Evolutionary conservation across 2,888 invertebrate genomes (phyloP), one percentile per base, ranked within the genome.

Genomic region (Anorthoa munda): DNA sequence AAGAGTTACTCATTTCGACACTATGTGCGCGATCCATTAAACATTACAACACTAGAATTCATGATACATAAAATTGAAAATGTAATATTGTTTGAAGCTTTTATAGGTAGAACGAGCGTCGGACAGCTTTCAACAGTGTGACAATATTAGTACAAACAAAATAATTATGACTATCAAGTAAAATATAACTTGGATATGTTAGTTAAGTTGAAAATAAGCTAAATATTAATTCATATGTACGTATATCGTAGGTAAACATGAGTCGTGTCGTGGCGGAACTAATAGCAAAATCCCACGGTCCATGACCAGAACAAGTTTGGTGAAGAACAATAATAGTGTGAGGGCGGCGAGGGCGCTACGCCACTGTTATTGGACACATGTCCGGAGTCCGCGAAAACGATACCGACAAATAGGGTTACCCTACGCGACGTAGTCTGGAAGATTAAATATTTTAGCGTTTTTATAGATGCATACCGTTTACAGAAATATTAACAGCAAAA

Each of bases 231-330:
- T 77, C 77, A 80, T 53, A 23, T 48, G 60, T 72, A 72, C 73
- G 65, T 70, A 31, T 67, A 73, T 66, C 39, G 63, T 77, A 65
- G 69, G 97, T 77, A 90, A 64, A 97, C 94, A 63, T 95, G 53
- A 76, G 75, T 82, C 85, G 82, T 91, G 75, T 82, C 85, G 82
- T 91, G 87, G 88, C 92, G 92, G 90, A 94, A 93, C 91, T 93
- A 91, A 92, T 90, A 91, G 88, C 89, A 88, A 89, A 91, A 90
- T 93, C 93, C 92, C 90, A 93, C 92, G 91, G 89, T 89, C 89
- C 90, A 89, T 86, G 91, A 87, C 88, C 86, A 86, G 89, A 93
- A 93, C 94, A 85, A 92, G 92, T 93, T 93, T 90, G 83, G 86
- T 84, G 88, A 87, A 82, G 87, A 88, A 88, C 86, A 87, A 86